Conservation (phyloP, 1,140 invertebrate species). For the Drosophila suzukii region DNA sequence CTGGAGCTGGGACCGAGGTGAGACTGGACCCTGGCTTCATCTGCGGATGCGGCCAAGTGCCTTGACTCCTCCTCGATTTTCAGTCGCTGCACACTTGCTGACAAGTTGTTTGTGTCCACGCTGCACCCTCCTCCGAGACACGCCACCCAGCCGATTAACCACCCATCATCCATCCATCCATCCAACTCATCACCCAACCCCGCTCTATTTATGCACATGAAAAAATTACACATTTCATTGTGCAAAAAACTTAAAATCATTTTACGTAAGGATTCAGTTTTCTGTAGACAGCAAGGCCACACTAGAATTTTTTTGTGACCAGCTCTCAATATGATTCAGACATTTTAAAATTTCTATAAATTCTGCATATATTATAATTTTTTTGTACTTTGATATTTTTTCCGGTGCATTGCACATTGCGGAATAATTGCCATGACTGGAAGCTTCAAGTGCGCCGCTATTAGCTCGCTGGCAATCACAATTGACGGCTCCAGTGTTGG, state of each 20-base stretch:
- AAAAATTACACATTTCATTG: too few relatives aligned
- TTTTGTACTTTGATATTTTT: not conserved
- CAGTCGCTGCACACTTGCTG: constrained; percentile 64
- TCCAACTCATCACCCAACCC: constrained; percentile 34
- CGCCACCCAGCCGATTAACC: constrained; percentile 51
- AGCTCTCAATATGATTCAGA: not conserved
- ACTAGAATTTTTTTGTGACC: not conserved
- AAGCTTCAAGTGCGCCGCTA: constrained; percentile 50
- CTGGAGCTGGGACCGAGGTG: constrained; percentile 3
- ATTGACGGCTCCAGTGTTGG: constrained; percentile 74
- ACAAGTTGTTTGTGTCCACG: constrained; percentile 68
- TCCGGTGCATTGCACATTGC: constrained; percentile 47
- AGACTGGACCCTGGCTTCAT: constrained; percentile 40
- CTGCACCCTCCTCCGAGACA: constrained; percentile 43
- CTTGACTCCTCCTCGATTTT: constrained; percentile 69
- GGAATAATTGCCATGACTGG: constrained; percentile 66
- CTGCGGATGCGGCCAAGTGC: constrained; percentile 76
- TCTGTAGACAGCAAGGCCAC: not conserved
- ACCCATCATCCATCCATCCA: constrained; percentile 46
- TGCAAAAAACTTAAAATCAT: too few relatives aligned
- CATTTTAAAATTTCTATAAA: not conserved
- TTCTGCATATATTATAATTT: not conserved
- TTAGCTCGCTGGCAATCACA: constrained; percentile 75
- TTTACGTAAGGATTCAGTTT: not conserved
- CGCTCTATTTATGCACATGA: constrained; percentile 2